Evolutionary conservation across 2,113 vertebrate genomes (phyloP).

Genomic region (Monopterus albus): DNA sequence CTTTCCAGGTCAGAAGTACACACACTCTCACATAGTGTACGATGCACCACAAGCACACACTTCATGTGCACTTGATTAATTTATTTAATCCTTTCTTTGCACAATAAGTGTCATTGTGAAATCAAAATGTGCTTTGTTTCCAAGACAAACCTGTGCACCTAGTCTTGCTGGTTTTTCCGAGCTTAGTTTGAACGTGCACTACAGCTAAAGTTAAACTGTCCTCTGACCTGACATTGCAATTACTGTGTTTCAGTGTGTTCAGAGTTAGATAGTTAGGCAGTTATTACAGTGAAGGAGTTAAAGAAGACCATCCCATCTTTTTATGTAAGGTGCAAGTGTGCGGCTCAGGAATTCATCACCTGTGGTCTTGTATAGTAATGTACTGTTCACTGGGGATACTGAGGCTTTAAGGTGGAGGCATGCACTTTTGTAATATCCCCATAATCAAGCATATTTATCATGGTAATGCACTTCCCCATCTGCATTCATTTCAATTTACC

Average conservation of each 20-base stretch:
- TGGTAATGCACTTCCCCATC: not conserved
- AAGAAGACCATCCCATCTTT: not conserved
- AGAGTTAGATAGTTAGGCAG: constrained; percentile 3
- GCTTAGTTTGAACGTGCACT: not conserved
- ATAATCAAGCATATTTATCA: not conserved
- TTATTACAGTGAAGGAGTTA: not conserved
- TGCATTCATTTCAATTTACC: not conserved
- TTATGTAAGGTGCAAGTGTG: no score
- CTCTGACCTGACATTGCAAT: constrained; percentile 4
- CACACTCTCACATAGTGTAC: not conserved
- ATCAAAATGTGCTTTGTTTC: no score
- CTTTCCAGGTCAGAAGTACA: constrained; percentile 96
- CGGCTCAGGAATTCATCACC: not conserved
- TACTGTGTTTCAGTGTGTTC: not conserved
- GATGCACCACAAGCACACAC: not conserved
- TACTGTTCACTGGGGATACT: not conserved
- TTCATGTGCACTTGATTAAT: not conserved
- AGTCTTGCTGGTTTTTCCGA: no score
- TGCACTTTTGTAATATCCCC: not conserved
- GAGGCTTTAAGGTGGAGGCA: not conserved
- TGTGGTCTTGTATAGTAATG: no score
- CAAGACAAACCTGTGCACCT: no score
- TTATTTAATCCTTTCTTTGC: not conserved
- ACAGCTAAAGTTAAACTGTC: not conserved
- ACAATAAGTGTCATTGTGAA: no score